Conservation (phyloP, 2,888 invertebrate genomes). For the Platynereis dumerilii region DNA sequence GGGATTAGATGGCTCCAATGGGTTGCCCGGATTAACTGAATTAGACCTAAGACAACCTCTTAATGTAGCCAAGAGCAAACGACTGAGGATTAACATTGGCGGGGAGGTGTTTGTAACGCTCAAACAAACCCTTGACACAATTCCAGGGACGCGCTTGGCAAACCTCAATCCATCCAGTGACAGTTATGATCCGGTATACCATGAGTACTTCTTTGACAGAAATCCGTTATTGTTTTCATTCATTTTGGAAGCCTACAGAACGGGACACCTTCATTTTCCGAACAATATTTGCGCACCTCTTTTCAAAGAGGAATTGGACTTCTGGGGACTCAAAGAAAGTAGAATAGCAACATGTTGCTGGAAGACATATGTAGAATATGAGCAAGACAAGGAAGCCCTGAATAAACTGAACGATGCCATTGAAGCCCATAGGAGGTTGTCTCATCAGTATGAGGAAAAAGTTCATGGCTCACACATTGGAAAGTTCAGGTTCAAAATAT, state of each 20-base stretch:
- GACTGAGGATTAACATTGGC: slow-evolving; percentile 17
- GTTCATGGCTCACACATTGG: too few relatives aligned
- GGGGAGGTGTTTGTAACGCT: slow-evolving; percentile 18
- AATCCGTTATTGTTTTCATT: slow-evolving; percentile 39
- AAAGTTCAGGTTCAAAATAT: slow-evolving; percentile 22
- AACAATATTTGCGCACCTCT: slow-evolving; percentile 39
- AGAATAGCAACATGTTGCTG: slow-evolving; percentile 43
- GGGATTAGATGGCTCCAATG: too few relatives aligned
- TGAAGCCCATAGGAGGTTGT: too few relatives aligned
- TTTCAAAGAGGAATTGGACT: slow-evolving; percentile 40
- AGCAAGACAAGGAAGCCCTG: slow-evolving; percentile 21
- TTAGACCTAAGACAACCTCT: too few relatives aligned
- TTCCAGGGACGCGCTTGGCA: slow-evolving; percentile 16
- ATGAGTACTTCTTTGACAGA: slow-evolving; percentile 40
- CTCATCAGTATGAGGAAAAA: too few relatives aligned
- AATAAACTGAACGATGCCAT: slow-evolving; percentile 3
- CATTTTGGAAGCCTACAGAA: slow-evolving; percentile 41
- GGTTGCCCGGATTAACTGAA: too few relatives aligned
- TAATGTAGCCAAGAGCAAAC: too few relatives aligned
- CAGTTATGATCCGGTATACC: not conserved
- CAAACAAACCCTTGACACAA: not conserved
- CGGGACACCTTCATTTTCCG: slow-evolving; percentile 42
- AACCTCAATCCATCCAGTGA: not conserved
- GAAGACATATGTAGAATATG: slow-evolving; percentile 14
- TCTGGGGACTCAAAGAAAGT: slow-evolving; percentile 40